Evolutionary conservation across 2,113 vertebrate species (phyloP), one percentile per base, ranked within the genome.

Genomic region (Cariama cristata): DNA sequence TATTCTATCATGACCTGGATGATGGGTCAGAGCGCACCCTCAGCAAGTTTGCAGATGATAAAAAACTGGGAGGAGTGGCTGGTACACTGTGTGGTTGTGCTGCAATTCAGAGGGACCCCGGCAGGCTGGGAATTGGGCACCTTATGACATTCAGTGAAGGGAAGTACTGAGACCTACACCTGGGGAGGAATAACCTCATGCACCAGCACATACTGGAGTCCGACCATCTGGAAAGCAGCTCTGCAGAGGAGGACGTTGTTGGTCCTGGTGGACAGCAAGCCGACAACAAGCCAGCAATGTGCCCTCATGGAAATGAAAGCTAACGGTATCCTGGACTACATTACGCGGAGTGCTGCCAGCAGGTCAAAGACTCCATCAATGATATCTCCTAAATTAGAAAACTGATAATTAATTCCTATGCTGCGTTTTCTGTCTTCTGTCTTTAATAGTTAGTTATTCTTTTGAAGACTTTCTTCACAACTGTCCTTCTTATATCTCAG

Each of bases 271-370:
- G 35, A 24, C 1, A 22, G 20, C n/a, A 38, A 20, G 50, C 69
- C 1, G 21, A 72, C 55, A 56, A 8, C 26, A 53, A 53, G 47
- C 9, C 26, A 63, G 42, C 0, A 38, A 21, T 8, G 33, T 16
- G 28, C 32, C 47, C 26, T 23, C 40, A 2, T 2, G 67, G 80
- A 63, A 55, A 12, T 55, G 32, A 4, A 2, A 6, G 35, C 30
- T 28, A 24, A 35, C 8, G 42, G 73, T 22, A 49, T 12, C 50
- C 79, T 30, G 74, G 33, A 5, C 58, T 72, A 75, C 47, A 5
- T 13, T 11, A 40, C 1, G 5, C 33, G 24, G 9, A 17, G 8
- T 1, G 2, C 0, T 32, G 73, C 15, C 68, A 71, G 56, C 56
- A 85, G 52, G 14, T 24, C 4, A 2, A 23, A 40, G 27, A 24